Evolutionary conservation across 2,113 vertebrate species (phyloP).

Genomic region (Mesocricetus auratus): DNA sequence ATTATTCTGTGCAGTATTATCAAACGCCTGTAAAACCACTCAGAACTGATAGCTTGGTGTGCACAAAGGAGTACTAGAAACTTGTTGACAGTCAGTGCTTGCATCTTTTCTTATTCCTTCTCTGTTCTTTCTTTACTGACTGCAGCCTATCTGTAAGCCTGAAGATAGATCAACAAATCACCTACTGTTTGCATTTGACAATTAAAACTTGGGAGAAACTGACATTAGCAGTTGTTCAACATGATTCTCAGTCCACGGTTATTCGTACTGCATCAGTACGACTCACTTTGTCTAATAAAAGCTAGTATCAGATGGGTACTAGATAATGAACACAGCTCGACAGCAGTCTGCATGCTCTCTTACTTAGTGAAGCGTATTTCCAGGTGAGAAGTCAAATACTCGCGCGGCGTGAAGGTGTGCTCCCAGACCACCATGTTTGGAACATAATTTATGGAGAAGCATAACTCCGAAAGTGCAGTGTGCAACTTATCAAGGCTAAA

Average conservation of each 20-base stretch:
- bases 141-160: background rate
- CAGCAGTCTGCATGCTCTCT: conserved; percentile 73
- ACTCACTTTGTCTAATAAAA: conserved; percentile 35
- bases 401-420: conserved; percentile 98
- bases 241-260: conserved; percentile 7
- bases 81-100: background rate
- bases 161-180: background rate
- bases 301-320: background rate
- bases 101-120: background rate
- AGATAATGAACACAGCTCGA: conserved; percentile 45
- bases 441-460: conserved; percentile 99
- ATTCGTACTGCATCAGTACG: background rate
- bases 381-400: conserved; percentile 99
- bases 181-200: conserved; percentile 40
- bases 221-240: background rate
- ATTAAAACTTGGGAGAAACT: background rate
- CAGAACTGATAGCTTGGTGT: background rate
- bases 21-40: conserved; percentile 17
- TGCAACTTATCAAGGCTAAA: conserved; percentile 98
- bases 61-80: background rate
- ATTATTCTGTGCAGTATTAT: background rate
- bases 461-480: conserved; percentile 99
- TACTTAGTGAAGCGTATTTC: conserved; percentile 99
- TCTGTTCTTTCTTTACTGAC: conserved; percentile 37
- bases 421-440: conserved; percentile 99